These are phyloP conservation scores for Ariopsis seemanni DNA, from an alignment of 2,113 vertebrate species.

Conservation along the genomic window DNA sequence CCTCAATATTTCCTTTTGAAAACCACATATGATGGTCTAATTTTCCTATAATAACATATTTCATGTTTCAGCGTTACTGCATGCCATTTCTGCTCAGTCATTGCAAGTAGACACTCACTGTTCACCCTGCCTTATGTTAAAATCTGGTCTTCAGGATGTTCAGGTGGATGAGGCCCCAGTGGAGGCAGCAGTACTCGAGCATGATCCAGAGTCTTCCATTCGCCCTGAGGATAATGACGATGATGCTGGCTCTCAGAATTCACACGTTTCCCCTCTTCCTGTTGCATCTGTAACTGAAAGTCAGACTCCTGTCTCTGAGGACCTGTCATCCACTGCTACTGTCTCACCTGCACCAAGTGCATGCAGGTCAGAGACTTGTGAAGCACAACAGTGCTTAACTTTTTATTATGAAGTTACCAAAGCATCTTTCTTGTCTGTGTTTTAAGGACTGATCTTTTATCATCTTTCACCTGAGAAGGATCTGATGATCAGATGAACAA, in stretches of 20 bases:
- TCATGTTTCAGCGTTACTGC: not conserved
- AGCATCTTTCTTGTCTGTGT: not conserved
- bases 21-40: not conserved
- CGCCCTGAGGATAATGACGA: conserved; percentile 70
- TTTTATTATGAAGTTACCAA: not conserved
- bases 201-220: conserved; percentile 58
- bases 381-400: not conserved
- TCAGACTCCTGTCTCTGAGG: conserved; percentile 59
- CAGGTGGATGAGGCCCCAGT: conserved; percentile 58
- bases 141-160: conserved; percentile 48
- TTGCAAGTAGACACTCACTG: not conserved
- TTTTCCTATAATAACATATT: not conserved
- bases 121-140: not conserved
- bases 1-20: conserved; percentile 52
- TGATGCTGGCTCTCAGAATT: conserved; percentile 58
- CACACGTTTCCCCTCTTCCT: conserved; percentile 16
- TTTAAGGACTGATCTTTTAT: not conserved
- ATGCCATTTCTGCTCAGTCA: no score
- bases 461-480: not conserved
- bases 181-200: conserved; percentile 37
- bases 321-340: conserved; percentile 69
- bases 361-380: conserved; percentile 71
- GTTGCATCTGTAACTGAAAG: not conserved
- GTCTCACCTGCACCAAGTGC: conserved; percentile 73
- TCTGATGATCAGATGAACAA: not conserved